These are phyloP conservation scores for Julus scandinavius DNA, from an alignment of 2,888 invertebrate genomes.

Conservation along the genomic window DNA sequence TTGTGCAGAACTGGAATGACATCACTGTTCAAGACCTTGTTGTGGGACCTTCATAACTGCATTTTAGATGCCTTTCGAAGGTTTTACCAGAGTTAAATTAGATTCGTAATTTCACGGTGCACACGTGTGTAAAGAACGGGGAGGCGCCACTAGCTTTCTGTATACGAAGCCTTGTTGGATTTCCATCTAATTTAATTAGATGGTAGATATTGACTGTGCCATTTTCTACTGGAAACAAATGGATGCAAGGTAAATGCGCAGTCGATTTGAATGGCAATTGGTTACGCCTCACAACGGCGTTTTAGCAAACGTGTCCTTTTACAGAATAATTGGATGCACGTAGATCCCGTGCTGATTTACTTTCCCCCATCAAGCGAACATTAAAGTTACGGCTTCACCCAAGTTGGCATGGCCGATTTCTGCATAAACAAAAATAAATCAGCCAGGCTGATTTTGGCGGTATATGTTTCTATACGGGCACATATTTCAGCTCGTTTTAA, in stretches of 20 bases:
- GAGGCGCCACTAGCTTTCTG: too few species aligned
- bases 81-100: too few species aligned
- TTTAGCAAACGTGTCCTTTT: neutral
- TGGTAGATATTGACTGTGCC: neutral
- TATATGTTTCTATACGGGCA: neutral
- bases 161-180: neutral
- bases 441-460: neutral
- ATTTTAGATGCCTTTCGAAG: too few species aligned
- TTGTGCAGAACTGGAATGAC: too few species aligned
- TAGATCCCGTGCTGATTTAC: slow-evolving; percentile 10
- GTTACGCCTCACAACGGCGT: neutral
- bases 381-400: neutral
- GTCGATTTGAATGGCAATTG: neutral
- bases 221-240: neutral
- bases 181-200: neutral
- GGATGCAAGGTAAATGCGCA: neutral
- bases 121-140: too few species aligned
- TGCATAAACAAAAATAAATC: slow-evolving; percentile 33
- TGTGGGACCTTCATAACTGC: too few species aligned
- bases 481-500: neutral
- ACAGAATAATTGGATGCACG: slow-evolving; percentile 4
- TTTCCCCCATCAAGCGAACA: neutral
- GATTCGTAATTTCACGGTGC: too few species aligned
- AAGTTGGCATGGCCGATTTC: neutral
- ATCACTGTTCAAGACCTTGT: too few species aligned